Base-by-base conservation (phyloP, 2,888 invertebrate species). In the Euspilapteryx auroguttella region DNA sequence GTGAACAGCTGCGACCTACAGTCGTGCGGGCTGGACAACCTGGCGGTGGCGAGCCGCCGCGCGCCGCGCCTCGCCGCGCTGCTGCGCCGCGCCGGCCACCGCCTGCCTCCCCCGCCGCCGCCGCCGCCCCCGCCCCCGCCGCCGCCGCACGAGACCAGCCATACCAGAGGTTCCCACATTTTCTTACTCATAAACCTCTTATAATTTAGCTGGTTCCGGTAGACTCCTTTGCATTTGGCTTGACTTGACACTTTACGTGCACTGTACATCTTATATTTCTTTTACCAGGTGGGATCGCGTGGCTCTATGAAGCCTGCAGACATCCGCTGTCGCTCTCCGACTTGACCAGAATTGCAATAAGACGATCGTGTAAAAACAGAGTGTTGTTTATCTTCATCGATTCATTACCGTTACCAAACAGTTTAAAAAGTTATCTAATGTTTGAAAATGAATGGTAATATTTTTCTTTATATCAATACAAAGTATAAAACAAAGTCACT, bases 1-100 rank as follows among this genome's bases (percentile, higher is more conserved):
- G 82, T 83, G 1, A 84, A 83, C 46, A 55, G 76, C 2, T 75
- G 78, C 34, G 80, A 81, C 40, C 61, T 80, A 31, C 65, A 76
- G 29, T 66, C 78, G 2, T 79, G 73, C 36, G 63, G 62, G 3
- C 62, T 81, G 30, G 82, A 81, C 38, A 79, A 79, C 42, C 48
- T 82, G 25, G 66, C 77, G 11, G 63, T 80, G 37, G 80, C 80
- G 7, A 71, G 77, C 35, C 58, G 69, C 31, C 47, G 62, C 23
- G 48, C 57, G 7, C 40, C 41, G 28, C 41, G 43, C 24, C 47
- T 77, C 21, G 64, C 64, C 2, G 44, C 41, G 6, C 51, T 76
- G 45, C 49, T 77, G 14, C 36, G 73, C 8, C 66, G 66, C 40
- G 77, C 76, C 10, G 77, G 77, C 0, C 68, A 73, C 36, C 41